Evolutionary conservation across 2,888 invertebrate genomes (phyloP).

Genomic region (Nephrotoma flavescens): DNA sequence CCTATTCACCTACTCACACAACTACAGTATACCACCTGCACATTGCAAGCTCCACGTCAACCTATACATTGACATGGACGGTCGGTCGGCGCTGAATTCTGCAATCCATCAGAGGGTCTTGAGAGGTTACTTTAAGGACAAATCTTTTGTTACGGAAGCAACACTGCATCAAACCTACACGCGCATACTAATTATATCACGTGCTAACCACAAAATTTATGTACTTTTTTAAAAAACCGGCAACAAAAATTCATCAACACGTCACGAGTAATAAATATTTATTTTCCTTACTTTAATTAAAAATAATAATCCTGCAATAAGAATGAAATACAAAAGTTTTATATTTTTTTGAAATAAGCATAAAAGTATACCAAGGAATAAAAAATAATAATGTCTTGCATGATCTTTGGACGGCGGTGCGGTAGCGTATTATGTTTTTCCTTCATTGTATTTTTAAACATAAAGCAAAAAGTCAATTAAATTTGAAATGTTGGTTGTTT

Average conservation of each 20-base stretch:
- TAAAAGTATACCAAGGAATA: neutral
- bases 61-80: too few species aligned
- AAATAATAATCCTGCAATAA: neutral
- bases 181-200: neutral
- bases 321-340: neutral
- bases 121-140: too few species aligned
- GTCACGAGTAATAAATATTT: neutral
- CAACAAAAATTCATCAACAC: neutral
- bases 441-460: neutral
- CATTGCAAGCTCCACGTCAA: too few species aligned
- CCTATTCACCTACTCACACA: too few species aligned
- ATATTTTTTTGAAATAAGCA: neutral
- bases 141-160: too few species aligned
- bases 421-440: neutral
- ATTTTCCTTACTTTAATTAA: neutral
- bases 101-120: rapidly evolving
- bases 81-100: too few species aligned
- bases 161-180: too few species aligned
- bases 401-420: neutral
- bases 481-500: neutral
- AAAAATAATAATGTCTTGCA: neutral
- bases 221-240: neutral
- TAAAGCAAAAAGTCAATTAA: neutral
- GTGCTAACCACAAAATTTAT: neutral
- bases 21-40: too few species aligned